phyloP scores from a whole-genome alignment of 2,797 vertebrate species.

The Emys orbicularis region DNA sequence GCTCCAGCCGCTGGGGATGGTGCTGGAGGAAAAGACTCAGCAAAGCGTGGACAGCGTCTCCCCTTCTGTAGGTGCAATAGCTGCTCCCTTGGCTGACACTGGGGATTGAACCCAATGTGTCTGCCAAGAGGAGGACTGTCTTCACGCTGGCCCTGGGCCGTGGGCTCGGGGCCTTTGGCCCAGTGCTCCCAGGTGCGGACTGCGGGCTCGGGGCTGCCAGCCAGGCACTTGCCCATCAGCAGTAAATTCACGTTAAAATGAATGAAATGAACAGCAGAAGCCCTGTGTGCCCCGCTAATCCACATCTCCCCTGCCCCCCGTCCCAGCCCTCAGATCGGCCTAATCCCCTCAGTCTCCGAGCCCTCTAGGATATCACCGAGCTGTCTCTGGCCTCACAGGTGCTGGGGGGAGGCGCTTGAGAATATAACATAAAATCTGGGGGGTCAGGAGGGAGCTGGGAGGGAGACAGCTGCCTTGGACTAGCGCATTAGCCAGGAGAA shows the following conservation, averaged over 20 bases:
- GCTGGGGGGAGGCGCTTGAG: neutral
- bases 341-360: neutral
- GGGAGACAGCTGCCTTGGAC: neutral
- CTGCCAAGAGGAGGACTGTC: neutral
- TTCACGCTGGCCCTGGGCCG: neutral
- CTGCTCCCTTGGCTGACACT: too few relatives aligned
- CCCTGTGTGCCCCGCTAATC: neutral
- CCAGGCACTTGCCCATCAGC: neutral
- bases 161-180: neutral
- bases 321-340: neutral
- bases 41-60: neutral
- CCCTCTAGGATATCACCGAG: neutral
- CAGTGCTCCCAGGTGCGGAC: neutral
- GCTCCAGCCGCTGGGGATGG: neutral
- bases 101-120: neutral
- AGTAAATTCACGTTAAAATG: neutral
- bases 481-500: conserved; percentile 20
- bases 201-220: neutral
- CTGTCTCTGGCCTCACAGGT: conserved; percentile 16
- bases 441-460: neutral
- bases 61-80: neutral
- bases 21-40: neutral
- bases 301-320: neutral
- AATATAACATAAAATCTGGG: neutral
- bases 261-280: neutral